Evolutionary conservation across 2,797 vertebrate species (phyloP).

Genomic region (Triplophysa bombifrons): DNA sequence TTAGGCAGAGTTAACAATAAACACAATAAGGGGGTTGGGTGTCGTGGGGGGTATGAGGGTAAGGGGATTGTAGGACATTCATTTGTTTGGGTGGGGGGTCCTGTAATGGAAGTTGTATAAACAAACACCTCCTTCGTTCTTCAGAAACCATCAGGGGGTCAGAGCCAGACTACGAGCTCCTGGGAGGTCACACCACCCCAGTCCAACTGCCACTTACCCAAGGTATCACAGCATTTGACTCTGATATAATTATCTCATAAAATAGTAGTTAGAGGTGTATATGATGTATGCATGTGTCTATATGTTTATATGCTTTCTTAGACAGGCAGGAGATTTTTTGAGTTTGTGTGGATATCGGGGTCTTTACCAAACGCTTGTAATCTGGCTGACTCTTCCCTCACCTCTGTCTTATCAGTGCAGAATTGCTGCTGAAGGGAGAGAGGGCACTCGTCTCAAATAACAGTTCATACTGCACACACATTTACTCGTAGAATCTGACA

Average conservation of each 20-base stretch:
- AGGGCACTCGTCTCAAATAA: conserved; percentile 44
- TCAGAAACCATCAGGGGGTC: conserved; percentile 70
- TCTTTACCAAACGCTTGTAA: conserved; percentile 27
- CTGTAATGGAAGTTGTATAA: conserved; percentile 83
- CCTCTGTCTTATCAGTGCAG: conserved; percentile 52
- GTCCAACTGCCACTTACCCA: conserved; percentile 46
- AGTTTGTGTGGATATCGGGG: conserved; percentile 27
- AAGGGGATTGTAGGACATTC: conserved; percentile 68
- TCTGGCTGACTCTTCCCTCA: conserved; percentile 51
- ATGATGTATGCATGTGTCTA: too few species aligned
- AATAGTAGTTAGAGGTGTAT: background rate
- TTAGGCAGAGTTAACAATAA: background rate
- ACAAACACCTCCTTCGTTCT: conserved; percentile 76
- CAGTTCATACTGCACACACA: conserved; percentile 35
- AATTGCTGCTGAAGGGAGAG: conserved; percentile 44
- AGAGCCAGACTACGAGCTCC: conserved; percentile 56
- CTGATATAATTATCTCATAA: conserved; percentile 36
- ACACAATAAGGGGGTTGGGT: background rate
- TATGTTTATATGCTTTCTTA: conserved; percentile 2
- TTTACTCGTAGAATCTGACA: conserved; percentile 40
- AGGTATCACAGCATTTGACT: background rate
- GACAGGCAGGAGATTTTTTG: conserved; percentile 7
- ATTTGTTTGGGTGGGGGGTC: conserved; percentile 77
- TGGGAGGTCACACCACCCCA: conserved; percentile 76
- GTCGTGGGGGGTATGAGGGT: conserved; percentile 61